Evolutionary conservation across 2,113 vertebrate species (phyloP).

Genomic region (Raja brachyura): DNA sequence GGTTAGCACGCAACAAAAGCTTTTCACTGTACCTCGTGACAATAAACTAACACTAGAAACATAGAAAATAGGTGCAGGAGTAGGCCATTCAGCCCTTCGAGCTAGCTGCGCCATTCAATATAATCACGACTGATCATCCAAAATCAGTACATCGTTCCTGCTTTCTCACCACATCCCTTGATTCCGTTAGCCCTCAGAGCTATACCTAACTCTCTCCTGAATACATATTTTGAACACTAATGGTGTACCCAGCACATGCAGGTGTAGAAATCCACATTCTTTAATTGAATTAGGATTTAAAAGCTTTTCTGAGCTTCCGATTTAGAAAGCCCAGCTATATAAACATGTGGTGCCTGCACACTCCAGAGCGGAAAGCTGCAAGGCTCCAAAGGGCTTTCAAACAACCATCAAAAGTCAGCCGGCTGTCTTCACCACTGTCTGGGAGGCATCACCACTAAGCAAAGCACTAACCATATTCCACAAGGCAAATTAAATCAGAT

Average conservation of each 20-base stretch:
- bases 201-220: too few species aligned
- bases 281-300: neutral
- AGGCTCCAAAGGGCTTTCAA: constrained; percentile 20
- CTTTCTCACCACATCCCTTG: too few species aligned
- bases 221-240: too few species aligned
- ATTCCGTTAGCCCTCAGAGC: too few species aligned
- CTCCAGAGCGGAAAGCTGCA: constrained; percentile 8
- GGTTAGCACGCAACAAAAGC: too few species aligned
- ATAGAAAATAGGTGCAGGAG: too few species aligned
- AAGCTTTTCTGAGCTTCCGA: neutral
- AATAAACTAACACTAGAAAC: too few species aligned
- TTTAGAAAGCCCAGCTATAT: constrained; percentile 11
- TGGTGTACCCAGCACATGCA: neutral
- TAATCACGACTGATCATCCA: too few species aligned
- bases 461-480: neutral
- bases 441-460: neutral
- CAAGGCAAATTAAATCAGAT: neutral
- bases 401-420: neutral
- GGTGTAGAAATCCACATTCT: neutral
- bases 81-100: too few species aligned
- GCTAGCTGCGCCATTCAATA: too few species aligned
- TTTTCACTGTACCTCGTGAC: too few species aligned
- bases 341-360: constrained; percentile 11
- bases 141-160: too few species aligned
- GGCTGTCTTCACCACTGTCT: neutral